Evolutionary conservation across 2,797 vertebrate genomes (phyloP).

Genomic region (Xenopus petersii): DNA sequence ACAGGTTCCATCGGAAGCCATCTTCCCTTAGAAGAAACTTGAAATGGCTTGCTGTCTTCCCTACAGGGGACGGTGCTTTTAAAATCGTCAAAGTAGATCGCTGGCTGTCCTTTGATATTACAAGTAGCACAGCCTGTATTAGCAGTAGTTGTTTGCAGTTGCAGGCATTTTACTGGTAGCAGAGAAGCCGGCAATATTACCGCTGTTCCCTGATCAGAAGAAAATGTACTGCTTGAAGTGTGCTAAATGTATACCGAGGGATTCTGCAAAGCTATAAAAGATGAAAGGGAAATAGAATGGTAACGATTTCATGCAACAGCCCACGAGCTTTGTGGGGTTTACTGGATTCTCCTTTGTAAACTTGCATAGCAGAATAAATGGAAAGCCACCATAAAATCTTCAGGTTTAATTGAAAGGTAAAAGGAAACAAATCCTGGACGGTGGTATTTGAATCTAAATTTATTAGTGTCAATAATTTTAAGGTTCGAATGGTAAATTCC

Average conservation of each 20-base stretch:
- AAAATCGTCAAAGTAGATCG: neutral
- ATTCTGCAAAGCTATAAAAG: constrained; percentile 1
- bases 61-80: constrained; percentile 19
- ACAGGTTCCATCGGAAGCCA: neutral
- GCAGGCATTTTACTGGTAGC: neutral
- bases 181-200: neutral
- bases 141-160: neutral
- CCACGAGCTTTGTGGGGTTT: neutral
- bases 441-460: no score
- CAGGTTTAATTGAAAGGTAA: no score
- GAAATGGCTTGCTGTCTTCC: neutral
- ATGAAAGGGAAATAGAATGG: constrained; percentile 1
- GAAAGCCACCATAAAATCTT: no score
- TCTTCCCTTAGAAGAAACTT: neutral
- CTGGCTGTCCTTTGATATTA: neutral
- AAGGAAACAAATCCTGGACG: no score
- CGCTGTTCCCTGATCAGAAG: neutral
- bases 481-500: no score
- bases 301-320: neutral
- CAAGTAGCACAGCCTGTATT: neutral
- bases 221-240: constrained; percentile 5
- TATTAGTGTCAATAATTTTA: no score
- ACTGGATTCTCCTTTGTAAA: neutral
- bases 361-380: neutral
- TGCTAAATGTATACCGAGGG: neutral